These are phyloP conservation scores for Cosmia trapezina DNA, from an alignment of 2,888 invertebrate genomes.

Conservation along the genomic window DNA sequence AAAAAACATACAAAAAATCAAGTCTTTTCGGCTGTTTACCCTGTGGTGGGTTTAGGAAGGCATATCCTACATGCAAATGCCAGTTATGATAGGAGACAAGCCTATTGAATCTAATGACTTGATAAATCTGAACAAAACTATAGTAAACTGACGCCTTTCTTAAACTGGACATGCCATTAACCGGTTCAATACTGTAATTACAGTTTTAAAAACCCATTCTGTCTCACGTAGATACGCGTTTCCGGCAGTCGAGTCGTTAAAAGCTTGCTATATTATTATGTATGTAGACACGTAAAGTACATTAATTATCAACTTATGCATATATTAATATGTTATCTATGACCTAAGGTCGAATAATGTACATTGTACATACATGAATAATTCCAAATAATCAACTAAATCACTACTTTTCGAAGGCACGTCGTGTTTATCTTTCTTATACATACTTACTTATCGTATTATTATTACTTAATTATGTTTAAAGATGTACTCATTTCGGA, in stretches of 20 bases:
- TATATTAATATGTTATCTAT: constrained; percentile 23
- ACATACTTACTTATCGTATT: neutral
- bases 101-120: neutral
- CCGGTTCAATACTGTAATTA: too few species aligned
- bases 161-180: neutral
- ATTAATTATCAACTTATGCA: constrained; percentile 10
- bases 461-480: constrained; percentile 1
- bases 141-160: neutral
- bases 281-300: neutral
- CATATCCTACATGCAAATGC: neutral
- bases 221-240: too few species aligned
- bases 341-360: constrained; percentile 4
- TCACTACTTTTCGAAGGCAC: constrained; percentile 12
- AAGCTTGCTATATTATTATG: neutral
- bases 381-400: constrained; percentile 22
- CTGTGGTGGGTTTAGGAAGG: neutral
- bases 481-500: constrained; percentile 9
- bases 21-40: too few species aligned
- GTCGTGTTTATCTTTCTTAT: constrained; percentile 24
- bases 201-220: too few species aligned
- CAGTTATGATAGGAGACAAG: neutral
- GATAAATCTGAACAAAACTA: neutral
- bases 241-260: too few species aligned
- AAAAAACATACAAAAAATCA: too few species aligned
- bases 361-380: constrained; percentile 20